These are phyloP conservation scores for Hylomyscus alleni DNA, from an alignment of 2,797 vertebrate genomes.

Conservation along the genomic window DNA sequence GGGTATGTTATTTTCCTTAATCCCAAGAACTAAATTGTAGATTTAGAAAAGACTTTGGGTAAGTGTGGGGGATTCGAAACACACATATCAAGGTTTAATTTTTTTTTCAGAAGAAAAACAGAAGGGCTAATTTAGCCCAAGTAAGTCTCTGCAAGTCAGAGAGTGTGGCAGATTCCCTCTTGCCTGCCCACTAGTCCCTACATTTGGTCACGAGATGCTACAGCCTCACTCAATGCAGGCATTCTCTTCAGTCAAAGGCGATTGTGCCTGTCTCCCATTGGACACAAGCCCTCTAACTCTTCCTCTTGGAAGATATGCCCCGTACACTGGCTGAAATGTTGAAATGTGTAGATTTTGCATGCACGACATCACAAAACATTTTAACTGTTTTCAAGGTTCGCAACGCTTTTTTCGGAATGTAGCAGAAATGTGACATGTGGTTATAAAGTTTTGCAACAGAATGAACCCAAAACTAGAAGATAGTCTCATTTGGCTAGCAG, in stretches of 20 bases:
- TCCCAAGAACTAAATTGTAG: slow-evolving; percentile 61
- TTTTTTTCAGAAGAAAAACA: slow-evolving; percentile 54
- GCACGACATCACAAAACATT: slow-evolving; percentile 89
- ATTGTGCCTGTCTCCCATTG: slow-evolving; percentile 70
- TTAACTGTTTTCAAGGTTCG: slow-evolving; percentile 86
- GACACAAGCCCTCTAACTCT: slow-evolving; percentile 69
- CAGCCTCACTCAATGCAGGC: neutral
- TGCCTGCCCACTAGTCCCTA: neutral
- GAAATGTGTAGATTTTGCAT: slow-evolving; percentile 91
- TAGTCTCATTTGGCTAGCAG: slow-evolving; percentile 81
- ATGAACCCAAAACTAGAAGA: slow-evolving; percentile 79
- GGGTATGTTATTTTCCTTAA: slow-evolving; percentile 32
- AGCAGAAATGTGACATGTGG: slow-evolving; percentile 87
- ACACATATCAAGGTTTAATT: slow-evolving; percentile 43
- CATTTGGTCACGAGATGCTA: neutral
- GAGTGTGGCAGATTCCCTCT: neutral
- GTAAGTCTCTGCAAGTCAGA: slow-evolving; percentile 19
- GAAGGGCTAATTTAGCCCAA: slow-evolving; percentile 70
- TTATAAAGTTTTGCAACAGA: slow-evolving; percentile 80
- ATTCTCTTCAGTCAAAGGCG: slow-evolving; percentile 66
- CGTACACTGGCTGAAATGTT: slow-evolving; percentile 92
- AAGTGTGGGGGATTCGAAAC: slow-evolving; percentile 58
- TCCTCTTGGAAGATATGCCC: slow-evolving; percentile 74
- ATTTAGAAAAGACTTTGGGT: slow-evolving; percentile 62
- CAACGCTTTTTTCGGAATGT: slow-evolving; percentile 88